phyloP scores from a whole-genome alignment of 2,797 vertebrate species.

The Helostoma temminkii region DNA sequence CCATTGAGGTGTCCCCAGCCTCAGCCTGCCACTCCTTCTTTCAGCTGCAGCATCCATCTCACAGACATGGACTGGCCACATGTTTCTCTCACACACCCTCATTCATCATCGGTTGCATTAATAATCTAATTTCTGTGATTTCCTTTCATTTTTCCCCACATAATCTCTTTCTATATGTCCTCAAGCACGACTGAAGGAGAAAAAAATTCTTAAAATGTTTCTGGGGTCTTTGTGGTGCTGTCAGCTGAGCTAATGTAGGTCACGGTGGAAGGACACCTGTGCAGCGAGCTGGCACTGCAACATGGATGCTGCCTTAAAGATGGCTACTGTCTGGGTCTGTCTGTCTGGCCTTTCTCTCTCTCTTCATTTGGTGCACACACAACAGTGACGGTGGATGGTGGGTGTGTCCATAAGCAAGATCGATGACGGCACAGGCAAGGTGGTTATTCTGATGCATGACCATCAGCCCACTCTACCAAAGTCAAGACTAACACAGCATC shows the following conservation, averaged over 20 bases:
- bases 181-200: background rate
- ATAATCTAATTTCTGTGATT: background rate
- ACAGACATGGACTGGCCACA: constrained; percentile 41
- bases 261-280: constrained; percentile 73
- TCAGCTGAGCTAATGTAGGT: constrained; percentile 67
- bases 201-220: background rate
- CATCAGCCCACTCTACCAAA: constrained; percentile 16
- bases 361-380: constrained; percentile 4
- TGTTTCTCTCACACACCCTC: constrained; percentile 38
- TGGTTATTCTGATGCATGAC: constrained; percentile 3
- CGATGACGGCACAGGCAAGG: constrained; percentile 15
- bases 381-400: constrained; percentile 14
- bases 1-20: background rate
- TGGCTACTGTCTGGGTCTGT: constrained; percentile 50
- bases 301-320: constrained; percentile 67
- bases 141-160: background rate
- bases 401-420: constrained; percentile 40
- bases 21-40: constrained; percentile 70
- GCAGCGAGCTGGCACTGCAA: constrained; percentile 43
- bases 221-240: constrained; percentile 20
- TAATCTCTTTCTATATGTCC: background rate
- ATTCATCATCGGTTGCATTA: constrained; percentile 6
- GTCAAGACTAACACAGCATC: constrained; percentile 3
- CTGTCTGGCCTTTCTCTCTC: constrained; percentile 8
- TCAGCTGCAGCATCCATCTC: constrained; percentile 68